Evolutionary conservation across 1,140 invertebrate species (phyloP), one percentile per base, ranked within the genome.

Genomic region (Dendroctonus ponderosae): DNA sequence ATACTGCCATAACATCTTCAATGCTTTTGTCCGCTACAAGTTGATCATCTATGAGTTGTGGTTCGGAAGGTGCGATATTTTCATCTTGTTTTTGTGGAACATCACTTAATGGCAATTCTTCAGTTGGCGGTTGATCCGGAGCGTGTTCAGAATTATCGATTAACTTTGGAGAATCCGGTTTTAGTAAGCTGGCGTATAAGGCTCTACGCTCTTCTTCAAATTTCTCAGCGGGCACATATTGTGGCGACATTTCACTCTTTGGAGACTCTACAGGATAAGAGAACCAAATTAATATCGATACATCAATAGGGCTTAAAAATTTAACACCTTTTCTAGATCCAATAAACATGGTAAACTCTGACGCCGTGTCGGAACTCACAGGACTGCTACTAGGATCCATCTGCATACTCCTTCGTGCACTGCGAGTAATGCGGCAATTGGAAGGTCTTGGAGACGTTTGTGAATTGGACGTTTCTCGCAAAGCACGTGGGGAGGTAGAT

Each of bases 221-320:
- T 60, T 78, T 78, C 54, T 79, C 78, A 2, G 78, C 77, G 2
- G 78, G 77, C 14, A 79, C 78, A 65, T 79, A 79, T 58, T 79
- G 76, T 7, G 78, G 78, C 0, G 77, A 78, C 14, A 77, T 56
- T 40, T 78, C 76, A 11, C 67, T 60, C 42, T 78, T 74, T 9
- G 54, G 11, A 0, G n/a, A 51, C 14, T 62, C 59, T 56, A n/a
- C 9, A 6, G 37, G 5, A 50, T n/a, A n/a, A 0, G 2, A 11
- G 15, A 1, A 26, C 26, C 26, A 26, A 26, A 26, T 26, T 26
- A 26, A 26, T 26, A 26, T 3, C 26, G 26, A 26, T 26, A 26
- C 26, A 26, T 26, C 26, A 26, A 26, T 2, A 26, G 11, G n/a
- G 39, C 7, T 60, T 5, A 60, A 49, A 42, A n/a, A 43, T 11